A percentile compares a stretch with the other conserved stretches of the same genome.
phyloP scores from a whole-genome alignment of 2,888 invertebrate genomes.

The Dioctria linearis region DNA sequence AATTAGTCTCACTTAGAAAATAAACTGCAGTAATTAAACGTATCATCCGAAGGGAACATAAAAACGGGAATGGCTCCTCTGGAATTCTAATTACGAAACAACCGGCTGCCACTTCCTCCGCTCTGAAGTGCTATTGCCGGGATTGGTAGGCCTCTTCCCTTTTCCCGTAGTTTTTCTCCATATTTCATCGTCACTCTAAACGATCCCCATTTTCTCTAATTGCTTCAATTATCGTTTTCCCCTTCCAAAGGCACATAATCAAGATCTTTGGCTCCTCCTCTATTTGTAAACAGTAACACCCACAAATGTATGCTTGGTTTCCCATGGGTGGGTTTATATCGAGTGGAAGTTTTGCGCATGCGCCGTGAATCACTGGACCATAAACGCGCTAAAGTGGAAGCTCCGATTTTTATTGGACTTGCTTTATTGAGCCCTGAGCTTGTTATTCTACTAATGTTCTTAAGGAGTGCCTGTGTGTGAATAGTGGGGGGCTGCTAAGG shows the following conservation, averaged over 20 bases:
- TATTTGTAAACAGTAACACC: conserved; percentile 20
- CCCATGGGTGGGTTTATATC: neutral
- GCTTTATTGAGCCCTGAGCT: neutral
- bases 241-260: conserved; percentile 61
- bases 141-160: conserved; percentile 35
- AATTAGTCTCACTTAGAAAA: conserved; percentile 71
- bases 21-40: conserved; percentile 71
- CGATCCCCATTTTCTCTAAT: conserved; percentile 70
- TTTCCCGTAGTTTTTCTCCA: neutral
- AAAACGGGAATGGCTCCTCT: conserved; percentile 63
- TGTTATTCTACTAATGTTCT: conserved; percentile 22
- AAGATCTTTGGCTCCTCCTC: neutral
- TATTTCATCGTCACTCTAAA: conserved; percentile 50
- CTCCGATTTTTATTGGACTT: conserved; percentile 38
- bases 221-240: conserved; percentile 70
- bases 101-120: conserved; percentile 59
- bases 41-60: conserved; percentile 60
- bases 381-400: neutral
- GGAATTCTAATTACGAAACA: conserved; percentile 71
- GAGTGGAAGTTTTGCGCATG: neutral
- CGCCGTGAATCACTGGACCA: conserved; percentile 16
- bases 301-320: conserved; percentile 4
- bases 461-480: conserved; percentile 28
- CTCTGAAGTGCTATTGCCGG: conserved; percentile 1
- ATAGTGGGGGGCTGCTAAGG: conserved; percentile 58